These are phyloP conservation scores for Phalacrocorax brasilianus DNA, from an alignment of 2,113 vertebrate genomes.

Conservation along the genomic window DNA sequence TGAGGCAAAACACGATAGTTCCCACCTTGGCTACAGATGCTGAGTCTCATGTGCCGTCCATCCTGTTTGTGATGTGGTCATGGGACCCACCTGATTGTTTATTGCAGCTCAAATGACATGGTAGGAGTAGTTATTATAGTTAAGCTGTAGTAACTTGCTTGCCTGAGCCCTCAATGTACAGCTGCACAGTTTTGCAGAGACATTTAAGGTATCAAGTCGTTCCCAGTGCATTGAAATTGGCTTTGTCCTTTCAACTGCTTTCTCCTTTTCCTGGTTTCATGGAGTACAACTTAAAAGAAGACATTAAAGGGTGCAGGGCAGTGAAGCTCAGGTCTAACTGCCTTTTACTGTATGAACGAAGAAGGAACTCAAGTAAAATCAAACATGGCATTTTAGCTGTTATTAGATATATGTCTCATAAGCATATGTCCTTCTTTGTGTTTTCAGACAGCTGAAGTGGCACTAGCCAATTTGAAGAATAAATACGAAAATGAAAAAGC, in stretches of 20 bases:
- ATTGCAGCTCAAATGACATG: rapidly evolving
- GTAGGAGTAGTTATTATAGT: neutral
- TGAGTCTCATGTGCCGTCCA: rapidly evolving
- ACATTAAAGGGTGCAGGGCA: neutral
- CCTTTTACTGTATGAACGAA: neutral
- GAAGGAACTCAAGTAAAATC: neutral
- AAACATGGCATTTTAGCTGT: neutral
- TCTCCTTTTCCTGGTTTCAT: neutral
- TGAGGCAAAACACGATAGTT: rapidly evolving
- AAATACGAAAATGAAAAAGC: slow-evolving; percentile 98
- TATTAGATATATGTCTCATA: neutral
- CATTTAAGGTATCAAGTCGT: neutral
- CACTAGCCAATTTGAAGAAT: slow-evolving; percentile 96
- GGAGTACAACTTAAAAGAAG: neutral
- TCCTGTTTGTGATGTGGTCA: rapidly evolving
- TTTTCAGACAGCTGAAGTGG: slow-evolving; percentile 92
- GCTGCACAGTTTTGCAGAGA: neutral
- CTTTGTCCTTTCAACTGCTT: neutral
- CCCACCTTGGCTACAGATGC: neutral
- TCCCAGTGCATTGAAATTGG: neutral
- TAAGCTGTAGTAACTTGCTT: neutral
- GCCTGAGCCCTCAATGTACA: neutral
- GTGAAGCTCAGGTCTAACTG: neutral
- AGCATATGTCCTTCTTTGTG: neutral
- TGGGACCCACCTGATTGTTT: neutral